Base-by-base conservation (phyloP, 2,888 invertebrate genomes). In the Meteorus cinctellus region DNA sequence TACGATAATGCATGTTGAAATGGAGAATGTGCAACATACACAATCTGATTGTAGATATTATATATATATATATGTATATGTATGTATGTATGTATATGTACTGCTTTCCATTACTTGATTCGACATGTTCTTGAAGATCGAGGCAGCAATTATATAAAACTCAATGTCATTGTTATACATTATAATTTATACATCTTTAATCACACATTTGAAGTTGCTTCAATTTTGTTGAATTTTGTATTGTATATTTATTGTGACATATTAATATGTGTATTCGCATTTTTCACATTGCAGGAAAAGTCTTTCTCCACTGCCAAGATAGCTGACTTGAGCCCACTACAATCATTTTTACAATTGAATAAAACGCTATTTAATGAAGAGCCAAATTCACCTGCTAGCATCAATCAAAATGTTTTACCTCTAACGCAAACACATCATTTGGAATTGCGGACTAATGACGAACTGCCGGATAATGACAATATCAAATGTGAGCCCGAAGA, bases 401-500 rank as follows among this genome's bases (percentile, higher is more conserved):
- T 89, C 81, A 88, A 86, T 86, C 88, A 88, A 85, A 86, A 87
- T 80, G 77, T 82, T 79, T 81, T 88, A 85, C 87, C 88, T 84
- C 87, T 87, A 75, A 86, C 87, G 75, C 85, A 87, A 77, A 86
- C 85, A 75, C 87, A 87, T 82, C 85, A 84, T 79, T 83, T 87
- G 77, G 87, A 88, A 73, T 81, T 86, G 69, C 82, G 83, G 74
- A 76, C 82, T 72, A 83, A 81, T 65, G 84, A 86, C 5, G 19
- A 55, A 65, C 76, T 80, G 77, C 81, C 80, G 19, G 85, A 84
- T 62, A 82, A 83, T 24, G 76, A 68, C 24, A 84, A 82, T 78
- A 80, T 87, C 65, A 88, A 91, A 71, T 90, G 91, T 41, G 91
- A 91, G 74, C 92, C 92, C 80, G 92, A 92, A 63, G 92, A 92